Percentiles rank a stretch among this genome's conserved stretches.
Conservation (phyloP, 1,140 invertebrate genomes). For the Nixonia krombeini region DNA sequence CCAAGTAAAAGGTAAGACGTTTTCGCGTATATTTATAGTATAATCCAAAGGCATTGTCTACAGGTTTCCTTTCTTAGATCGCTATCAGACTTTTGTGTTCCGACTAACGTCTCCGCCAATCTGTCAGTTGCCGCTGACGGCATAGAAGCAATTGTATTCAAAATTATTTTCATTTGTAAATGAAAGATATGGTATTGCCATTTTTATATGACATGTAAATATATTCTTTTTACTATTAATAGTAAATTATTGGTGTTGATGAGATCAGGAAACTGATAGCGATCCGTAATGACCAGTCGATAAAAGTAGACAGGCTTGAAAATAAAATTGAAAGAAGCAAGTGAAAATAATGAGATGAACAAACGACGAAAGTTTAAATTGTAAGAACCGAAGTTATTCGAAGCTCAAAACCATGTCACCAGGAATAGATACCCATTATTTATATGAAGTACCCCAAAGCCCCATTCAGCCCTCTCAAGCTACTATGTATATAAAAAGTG, state of each 20-base stretch:
- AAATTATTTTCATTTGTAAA: too few species aligned
- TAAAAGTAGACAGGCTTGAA: slow-evolving; percentile 18
- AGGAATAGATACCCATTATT: slow-evolving; percentile 38
- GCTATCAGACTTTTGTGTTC: slow-evolving; percentile 17
- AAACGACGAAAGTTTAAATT: slow-evolving; percentile 19
- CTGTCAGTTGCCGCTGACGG: too few species aligned
- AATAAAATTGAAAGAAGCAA: slow-evolving; percentile 23
- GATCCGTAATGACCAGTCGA: slow-evolving; percentile 30
- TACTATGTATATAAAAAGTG: slow-evolving; percentile 51
- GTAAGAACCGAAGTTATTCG: slow-evolving; percentile 41
- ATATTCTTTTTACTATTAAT: too few species aligned
- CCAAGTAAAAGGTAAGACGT: slow-evolving; percentile 57
- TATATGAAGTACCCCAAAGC: slow-evolving; percentile 43
- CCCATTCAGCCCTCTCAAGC: slow-evolving; percentile 48
- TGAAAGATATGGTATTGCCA: too few species aligned
- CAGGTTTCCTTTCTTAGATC: slow-evolving; percentile 41
- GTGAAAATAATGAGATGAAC: slow-evolving; percentile 27
- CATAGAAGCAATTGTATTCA: too few species aligned
- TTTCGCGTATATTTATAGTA: slow-evolving; percentile 52
- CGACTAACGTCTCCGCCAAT: too few species aligned
- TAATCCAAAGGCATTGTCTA: slow-evolving; percentile 47
- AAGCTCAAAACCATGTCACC: slow-evolving; percentile 45
- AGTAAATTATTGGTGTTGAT: too few species aligned
- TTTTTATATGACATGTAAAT: too few species aligned
- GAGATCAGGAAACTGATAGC: slow-evolving; percentile 32